Conservation (phyloP, 2,797 vertebrate species). For the Rhincodon typus region DNA sequence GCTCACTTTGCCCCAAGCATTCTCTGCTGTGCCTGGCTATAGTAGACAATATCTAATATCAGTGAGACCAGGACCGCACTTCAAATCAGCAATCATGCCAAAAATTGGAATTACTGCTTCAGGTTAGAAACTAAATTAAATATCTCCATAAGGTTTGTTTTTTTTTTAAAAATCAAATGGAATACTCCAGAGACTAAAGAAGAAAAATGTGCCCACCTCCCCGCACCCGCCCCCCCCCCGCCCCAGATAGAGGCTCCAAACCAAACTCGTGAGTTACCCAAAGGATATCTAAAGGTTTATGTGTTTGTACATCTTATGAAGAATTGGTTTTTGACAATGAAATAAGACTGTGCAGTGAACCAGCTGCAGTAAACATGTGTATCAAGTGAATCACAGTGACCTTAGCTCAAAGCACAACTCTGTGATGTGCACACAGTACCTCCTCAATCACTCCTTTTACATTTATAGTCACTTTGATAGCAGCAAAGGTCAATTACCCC, state of each 20-base stretch:
- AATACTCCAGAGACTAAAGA: background rate
- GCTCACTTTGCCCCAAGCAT: background rate
- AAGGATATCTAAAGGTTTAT: background rate
- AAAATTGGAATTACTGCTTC: background rate
- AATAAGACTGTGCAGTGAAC: background rate
- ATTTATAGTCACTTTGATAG: background rate
- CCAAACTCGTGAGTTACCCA: background rate
- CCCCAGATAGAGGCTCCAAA: background rate
- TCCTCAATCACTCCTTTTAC: background rate
- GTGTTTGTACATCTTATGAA: background rate
- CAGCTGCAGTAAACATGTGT: background rate
- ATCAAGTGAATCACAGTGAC: background rate
- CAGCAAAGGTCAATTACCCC: constrained; percentile 22
- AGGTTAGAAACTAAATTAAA: constrained; percentile 29
- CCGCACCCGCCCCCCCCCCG: too few species aligned
- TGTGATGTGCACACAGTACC: background rate
- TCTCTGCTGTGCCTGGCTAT: background rate
- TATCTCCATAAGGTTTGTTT: background rate
- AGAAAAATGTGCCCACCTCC: background rate
- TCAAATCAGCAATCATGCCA: background rate
- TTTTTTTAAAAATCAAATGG: background rate
- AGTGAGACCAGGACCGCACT: background rate
- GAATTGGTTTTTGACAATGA: background rate
- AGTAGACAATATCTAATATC: background rate
- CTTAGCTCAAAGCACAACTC: background rate